Conservation (phyloP, 2,797 vertebrate species). For the Anableps anableps region DNA sequence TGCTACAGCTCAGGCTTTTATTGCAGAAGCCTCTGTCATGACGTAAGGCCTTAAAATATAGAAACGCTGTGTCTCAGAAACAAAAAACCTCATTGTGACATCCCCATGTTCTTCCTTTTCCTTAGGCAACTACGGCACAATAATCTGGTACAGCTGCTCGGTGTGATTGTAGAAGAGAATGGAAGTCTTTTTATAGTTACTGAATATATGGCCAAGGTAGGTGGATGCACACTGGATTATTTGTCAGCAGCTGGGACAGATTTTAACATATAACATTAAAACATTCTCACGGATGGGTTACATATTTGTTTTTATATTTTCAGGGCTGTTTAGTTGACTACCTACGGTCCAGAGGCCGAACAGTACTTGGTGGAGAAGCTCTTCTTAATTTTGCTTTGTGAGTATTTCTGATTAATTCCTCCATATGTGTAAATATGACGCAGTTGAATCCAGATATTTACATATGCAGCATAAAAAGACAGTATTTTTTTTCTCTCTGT, state of each 20-base stretch:
- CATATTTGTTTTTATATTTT: slow-evolving; percentile 8
- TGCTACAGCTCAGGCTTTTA: slow-evolving; percentile 95
- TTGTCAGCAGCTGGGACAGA: background rate
- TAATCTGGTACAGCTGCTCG: slow-evolving; percentile 95
- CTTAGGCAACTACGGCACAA: slow-evolving; percentile 92
- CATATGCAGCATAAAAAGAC: background rate
- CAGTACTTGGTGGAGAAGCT: slow-evolving; percentile 90
- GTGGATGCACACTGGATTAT: slow-evolving; percentile 13
- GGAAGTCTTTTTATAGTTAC: slow-evolving; percentile 94
- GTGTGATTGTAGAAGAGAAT: slow-evolving; percentile 95
- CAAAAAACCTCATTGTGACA: background rate
- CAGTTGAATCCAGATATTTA: background rate
- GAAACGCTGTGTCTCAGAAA: background rate
- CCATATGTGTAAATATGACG: background rate
- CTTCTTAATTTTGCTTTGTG: slow-evolving; percentile 95
- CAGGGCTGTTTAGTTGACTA: slow-evolving; percentile 98
- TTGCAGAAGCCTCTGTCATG: slow-evolving; percentile 97
- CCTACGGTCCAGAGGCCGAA: slow-evolving; percentile 91
- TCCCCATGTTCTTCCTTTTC: slow-evolving; percentile 1
- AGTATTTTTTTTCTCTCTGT: background rate
- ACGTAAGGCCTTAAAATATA: slow-evolving; percentile 83
- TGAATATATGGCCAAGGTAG: slow-evolving; percentile 97
- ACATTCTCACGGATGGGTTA: background rate
- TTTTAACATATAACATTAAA: background rate
- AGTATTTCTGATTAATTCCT: slow-evolving; percentile 67